Evolutionary conservation across 2,113 vertebrate species (phyloP), one percentile per base, ranked within the genome.

Genomic region (Helogale parvula): DNA sequence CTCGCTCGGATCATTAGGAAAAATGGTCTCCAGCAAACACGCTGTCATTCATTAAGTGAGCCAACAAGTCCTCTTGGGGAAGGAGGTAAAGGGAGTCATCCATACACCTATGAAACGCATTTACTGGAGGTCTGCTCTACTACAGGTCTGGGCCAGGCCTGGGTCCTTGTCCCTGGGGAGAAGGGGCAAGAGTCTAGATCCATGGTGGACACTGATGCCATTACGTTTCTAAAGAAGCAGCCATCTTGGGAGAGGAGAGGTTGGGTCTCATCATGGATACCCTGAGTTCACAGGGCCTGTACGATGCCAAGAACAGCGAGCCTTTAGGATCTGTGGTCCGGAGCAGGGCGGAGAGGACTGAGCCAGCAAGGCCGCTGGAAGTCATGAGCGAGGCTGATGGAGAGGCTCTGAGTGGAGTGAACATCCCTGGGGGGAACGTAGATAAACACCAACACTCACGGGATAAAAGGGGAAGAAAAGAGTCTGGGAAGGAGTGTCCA

Each of bases 401-500:
- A 33, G 33, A 27, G 15, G 33, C 17, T 81, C 52, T 52, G 57
- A 35, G 25, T 4, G 27, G 10, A 54, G 19, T 1, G 31, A 71
- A 19, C 0, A 1, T 2, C 25, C 71, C 33, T 13, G 0, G 0
- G 16, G 47, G 11, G 1, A 17, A 15, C 3, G 2, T 4, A 45
- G 68, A 50, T 17, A 77, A 88, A 79, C 1, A 8, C 74, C 76
- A 66, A 21, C 10, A 16, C 3, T 69, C 29, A 10, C 0, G 25
- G 38, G 41, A 81, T 2, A 54, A 17, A 68, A 29, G 68, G 4
- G 21, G 38, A 5, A 45, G 21, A 1, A 52, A 57, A 21, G 38
- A 41, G 29, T 33, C 29, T 31, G 38, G 85, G 27, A 52, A 74
- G 29, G 17, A 33, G 25, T 3, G 5, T 85, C 66, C 54, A 31